A percentile compares a stretch with the other conserved stretches of the same genome.
Evolutionary conservation across 2,797 vertebrate genomes (phyloP).

Genomic region (Podarcis siculus): DNA sequence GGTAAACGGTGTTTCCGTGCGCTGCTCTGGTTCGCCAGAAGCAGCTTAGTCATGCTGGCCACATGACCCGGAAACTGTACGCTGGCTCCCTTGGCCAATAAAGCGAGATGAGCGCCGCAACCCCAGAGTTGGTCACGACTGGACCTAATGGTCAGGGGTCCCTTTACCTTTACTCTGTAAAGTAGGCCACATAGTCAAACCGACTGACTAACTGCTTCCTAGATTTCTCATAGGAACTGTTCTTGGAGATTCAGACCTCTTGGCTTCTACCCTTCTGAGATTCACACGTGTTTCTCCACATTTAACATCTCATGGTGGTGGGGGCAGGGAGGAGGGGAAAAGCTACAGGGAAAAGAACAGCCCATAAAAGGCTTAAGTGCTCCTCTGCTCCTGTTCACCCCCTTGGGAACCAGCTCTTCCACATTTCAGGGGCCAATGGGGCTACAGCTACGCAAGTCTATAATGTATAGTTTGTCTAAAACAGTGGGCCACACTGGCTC

Average conservation of each 20-base stretch:
- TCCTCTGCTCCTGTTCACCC: not conserved
- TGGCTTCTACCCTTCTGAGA: not conserved
- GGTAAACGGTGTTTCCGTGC: no score
- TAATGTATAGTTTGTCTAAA: not conserved
- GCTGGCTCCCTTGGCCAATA: no score
- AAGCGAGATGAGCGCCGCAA: no score
- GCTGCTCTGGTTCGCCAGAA: no score
- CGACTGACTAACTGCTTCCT: not conserved
- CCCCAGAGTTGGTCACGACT: no score
- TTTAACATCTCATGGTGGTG: not conserved
- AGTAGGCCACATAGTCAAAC: not conserved
- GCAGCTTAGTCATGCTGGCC: no score
- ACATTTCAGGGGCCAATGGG: not conserved
- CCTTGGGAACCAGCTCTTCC: not conserved
- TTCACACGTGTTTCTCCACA: not conserved
- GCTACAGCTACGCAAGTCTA: not conserved
- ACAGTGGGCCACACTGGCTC: not conserved
- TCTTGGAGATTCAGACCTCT: not conserved
- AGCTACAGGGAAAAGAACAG: not conserved
- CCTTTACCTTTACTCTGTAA: not conserved
- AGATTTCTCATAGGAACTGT: not conserved
- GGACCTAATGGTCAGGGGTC: no score
- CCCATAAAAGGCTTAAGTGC: not conserved
- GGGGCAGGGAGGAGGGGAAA: no score
- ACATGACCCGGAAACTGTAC: no score